phyloP scores from a whole-genome alignment of 2,888 invertebrate species.

The Pasiphila rectangulata region DNA sequence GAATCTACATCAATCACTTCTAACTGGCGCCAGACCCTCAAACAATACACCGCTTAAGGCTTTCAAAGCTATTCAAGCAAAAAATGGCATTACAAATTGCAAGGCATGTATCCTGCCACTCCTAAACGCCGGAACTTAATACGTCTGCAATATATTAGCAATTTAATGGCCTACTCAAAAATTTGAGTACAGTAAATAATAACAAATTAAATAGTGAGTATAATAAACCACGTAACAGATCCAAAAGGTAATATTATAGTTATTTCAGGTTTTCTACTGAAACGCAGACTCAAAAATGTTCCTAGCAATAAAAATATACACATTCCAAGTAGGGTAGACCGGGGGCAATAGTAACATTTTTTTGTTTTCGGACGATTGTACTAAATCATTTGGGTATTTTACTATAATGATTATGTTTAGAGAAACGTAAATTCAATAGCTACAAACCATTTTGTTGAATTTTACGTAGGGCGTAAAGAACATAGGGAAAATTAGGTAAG shows the following conservation, averaged over 20 bases:
- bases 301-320: background rate
- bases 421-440: too few relatives aligned
- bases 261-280: background rate
- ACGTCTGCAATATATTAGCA: conserved; percentile 23
- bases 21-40: conserved; percentile 30
- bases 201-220: background rate
- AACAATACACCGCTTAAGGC: conserved; percentile 28
- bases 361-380: too few relatives aligned
- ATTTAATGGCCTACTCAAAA: conserved; percentile 25
- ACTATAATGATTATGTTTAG: too few relatives aligned
- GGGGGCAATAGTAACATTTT: too few relatives aligned
- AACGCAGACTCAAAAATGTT: background rate
- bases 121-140: conserved; percentile 28
- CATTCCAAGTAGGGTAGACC: too few relatives aligned
- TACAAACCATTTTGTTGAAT: too few relatives aligned
- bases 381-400: too few relatives aligned
- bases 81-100: conserved; percentile 31
- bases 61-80: conserved; percentile 30
- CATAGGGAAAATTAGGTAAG: too few relatives aligned
- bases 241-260: background rate
- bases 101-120: conserved; percentile 20
- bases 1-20: conserved; percentile 31
- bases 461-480: too few relatives aligned
- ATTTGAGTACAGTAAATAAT: too few relatives aligned
- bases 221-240: too few relatives aligned